Percentiles rank a stretch among this genome's conserved stretches.
Evolutionary conservation across 2,888 invertebrate genomes (phyloP).

Genomic region (Sarcophaga variegata): DNA sequence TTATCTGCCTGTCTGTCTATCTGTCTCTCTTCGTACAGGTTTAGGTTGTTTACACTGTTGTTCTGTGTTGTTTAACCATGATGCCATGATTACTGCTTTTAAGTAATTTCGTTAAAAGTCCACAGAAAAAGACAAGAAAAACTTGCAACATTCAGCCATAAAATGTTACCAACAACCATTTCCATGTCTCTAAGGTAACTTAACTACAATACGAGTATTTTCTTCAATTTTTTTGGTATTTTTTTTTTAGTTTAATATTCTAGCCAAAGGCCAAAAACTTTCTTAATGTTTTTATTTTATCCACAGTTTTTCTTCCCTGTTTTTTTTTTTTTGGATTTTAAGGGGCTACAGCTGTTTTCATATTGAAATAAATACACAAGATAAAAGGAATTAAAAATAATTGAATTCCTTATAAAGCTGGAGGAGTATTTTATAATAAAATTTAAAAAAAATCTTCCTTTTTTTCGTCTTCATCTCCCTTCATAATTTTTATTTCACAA

Average conservation of each 20-base stretch:
- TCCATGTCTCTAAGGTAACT: slow-evolving; percentile 56
- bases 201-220: background rate
- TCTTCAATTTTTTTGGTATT: no score
- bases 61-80: slow-evolving; percentile 31
- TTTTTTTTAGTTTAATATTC: slow-evolving; percentile 22
- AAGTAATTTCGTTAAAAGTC: slow-evolving; percentile 50
- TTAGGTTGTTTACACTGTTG: background rate
- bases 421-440: background rate
- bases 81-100: no score
- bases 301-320: background rate
- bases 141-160: slow-evolving; percentile 29
- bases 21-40: no score
- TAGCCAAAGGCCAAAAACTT: slow-evolving; percentile 54
- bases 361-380: slow-evolving; percentile 55
- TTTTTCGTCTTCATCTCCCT: background rate
- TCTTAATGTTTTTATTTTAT: background rate
- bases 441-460: background rate
- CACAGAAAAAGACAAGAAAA: background rate
- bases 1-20: no score
- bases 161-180: slow-evolving; percentile 29
- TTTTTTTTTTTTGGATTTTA: background rate
- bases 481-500: background rate
- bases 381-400: slow-evolving; percentile 60
- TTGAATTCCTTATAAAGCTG: slow-evolving; percentile 52
- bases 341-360: slow-evolving; percentile 42